phyloP scores from a whole-genome alignment of 2,888 invertebrate genomes.

The Steinernema hermaphroditum region DNA sequence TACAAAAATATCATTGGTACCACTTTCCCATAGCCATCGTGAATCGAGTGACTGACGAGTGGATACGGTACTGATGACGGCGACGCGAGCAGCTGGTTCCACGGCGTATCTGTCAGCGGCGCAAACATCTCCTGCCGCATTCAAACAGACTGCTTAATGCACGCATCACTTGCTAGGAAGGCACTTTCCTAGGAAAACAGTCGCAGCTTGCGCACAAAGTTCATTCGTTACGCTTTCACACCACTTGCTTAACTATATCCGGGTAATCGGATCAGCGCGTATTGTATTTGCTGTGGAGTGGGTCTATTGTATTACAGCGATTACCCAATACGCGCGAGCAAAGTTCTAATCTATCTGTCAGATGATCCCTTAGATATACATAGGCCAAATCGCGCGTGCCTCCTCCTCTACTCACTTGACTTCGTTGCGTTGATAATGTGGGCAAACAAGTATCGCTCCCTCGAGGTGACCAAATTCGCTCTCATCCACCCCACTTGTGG shows the following conservation, averaged over 20 bases:
- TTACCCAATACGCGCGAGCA: conserved; percentile 26
- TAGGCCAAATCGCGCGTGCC: conserved; percentile 14
- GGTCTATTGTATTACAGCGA: conserved; percentile 30
- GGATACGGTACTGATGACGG: conserved; percentile 1
- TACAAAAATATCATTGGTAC: conserved; percentile 17
- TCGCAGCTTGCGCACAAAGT: no score
- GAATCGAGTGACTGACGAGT: conserved; percentile 28
- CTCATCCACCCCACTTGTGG: conserved; percentile 3
- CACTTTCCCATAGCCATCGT: conserved; percentile 7
- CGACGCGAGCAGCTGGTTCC: background rate
- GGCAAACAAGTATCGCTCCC: conserved; percentile 27
- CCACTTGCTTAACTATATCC: conserved; percentile 16
- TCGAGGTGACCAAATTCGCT: conserved; percentile 28
- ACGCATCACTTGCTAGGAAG: no score
- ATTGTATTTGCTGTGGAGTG: conserved; percentile 20
- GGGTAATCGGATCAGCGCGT: conserved; percentile 25
- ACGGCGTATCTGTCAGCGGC: no score
- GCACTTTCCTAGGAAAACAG: no score
- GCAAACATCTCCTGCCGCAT: no score
- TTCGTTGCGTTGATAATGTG: conserved; percentile 31
- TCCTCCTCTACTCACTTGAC: conserved; percentile 12
- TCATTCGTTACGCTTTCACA: conserved; percentile 1
- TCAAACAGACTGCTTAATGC: no score
- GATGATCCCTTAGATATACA: conserved; percentile 31
- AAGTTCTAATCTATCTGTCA: conserved; percentile 29